phyloP scores from a whole-genome alignment of 2,888 invertebrate species.

The Myathropa florea region DNA sequence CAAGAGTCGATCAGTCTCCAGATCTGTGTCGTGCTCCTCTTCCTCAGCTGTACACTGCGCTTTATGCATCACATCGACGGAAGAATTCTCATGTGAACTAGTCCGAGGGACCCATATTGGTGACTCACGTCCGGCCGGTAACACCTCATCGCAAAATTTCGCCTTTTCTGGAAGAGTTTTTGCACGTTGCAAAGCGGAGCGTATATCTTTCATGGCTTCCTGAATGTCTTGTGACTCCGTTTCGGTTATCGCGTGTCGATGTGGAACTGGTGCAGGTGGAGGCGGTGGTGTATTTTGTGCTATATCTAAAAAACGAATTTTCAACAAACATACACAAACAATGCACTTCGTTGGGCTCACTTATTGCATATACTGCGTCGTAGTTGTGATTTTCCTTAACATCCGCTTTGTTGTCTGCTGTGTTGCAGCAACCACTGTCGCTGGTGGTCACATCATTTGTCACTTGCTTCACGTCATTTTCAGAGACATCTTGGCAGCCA shows the following conservation, averaged over 20 bases:
- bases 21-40: conserved; percentile 98
- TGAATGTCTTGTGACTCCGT: conserved; percentile 83
- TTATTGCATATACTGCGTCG: conserved; percentile 77
- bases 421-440: conserved; percentile 73
- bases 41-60: conserved; percentile 79
- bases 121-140: conserved; percentile 78
- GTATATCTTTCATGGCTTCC: conserved; percentile 91
- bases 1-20: conserved; percentile 97
- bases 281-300: conserved; percentile 82
- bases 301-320: conserved; percentile 48
- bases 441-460: conserved; percentile 72
- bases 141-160: conserved; percentile 78
- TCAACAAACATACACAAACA: not conserved
- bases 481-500: conserved; percentile 57
- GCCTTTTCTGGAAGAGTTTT: conserved; percentile 79
- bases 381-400: conserved; percentile 73
- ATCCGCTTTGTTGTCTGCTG: conserved; percentile 68
- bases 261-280: conserved; percentile 81
- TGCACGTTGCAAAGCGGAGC: conserved; percentile 86
- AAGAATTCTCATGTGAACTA: conserved; percentile 68
- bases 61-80: conserved; percentile 71
- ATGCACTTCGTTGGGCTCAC: conserved; percentile 63
- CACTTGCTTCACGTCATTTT: conserved; percentile 66
- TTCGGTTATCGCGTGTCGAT: conserved; percentile 82
- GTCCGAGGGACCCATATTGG: conserved; percentile 80